Evolutionary conservation across 2,113 vertebrate genomes (phyloP).

Genomic region (Dicentrarchus labrax): DNA sequence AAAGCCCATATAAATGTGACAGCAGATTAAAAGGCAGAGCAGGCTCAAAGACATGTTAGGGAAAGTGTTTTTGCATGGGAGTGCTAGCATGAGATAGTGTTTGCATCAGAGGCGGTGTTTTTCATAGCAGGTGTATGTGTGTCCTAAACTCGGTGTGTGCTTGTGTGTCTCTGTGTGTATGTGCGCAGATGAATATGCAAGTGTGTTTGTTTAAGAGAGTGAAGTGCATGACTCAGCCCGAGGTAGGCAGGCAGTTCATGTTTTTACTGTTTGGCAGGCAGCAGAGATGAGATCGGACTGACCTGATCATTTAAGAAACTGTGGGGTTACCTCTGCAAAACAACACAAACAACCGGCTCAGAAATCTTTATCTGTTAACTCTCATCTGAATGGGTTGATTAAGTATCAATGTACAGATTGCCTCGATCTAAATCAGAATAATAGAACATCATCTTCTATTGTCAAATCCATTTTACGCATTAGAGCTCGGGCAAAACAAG

Average conservation of each 20-base stretch:
- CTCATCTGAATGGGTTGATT: conserved; percentile 35
- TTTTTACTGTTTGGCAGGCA: conserved; percentile 72
- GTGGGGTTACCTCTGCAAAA: conserved; percentile 55
- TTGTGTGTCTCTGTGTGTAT: conserved; percentile 17
- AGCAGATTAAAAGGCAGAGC: conserved; percentile 22
- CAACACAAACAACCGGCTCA: conserved; percentile 16
- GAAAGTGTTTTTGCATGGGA: conserved; percentile 36
- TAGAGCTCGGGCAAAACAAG: not conserved
- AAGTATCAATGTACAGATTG: conserved; percentile 21
- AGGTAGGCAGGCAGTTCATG: conserved; percentile 72
- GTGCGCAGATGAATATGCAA: conserved; percentile 36
- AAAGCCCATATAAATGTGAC: conserved; percentile 25
- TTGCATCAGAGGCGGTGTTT: conserved; percentile 47
- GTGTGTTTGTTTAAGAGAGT: conserved; percentile 68
- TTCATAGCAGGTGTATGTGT: conserved; percentile 29
- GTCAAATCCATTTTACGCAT: not conserved
- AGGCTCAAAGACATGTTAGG: conserved; percentile 12
- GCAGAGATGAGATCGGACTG: conserved; percentile 62
- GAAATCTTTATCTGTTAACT: conserved; percentile 48
- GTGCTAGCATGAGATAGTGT: conserved; percentile 31
- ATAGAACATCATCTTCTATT: not conserved
- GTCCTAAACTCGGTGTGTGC: not conserved
- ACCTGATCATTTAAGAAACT: conserved; percentile 61
- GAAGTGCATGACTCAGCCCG: conserved; percentile 69
- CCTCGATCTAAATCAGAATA: conserved; percentile 28